Conservation (phyloP, 2,888 invertebrate species). For the Brachypterus glaber region DNA sequence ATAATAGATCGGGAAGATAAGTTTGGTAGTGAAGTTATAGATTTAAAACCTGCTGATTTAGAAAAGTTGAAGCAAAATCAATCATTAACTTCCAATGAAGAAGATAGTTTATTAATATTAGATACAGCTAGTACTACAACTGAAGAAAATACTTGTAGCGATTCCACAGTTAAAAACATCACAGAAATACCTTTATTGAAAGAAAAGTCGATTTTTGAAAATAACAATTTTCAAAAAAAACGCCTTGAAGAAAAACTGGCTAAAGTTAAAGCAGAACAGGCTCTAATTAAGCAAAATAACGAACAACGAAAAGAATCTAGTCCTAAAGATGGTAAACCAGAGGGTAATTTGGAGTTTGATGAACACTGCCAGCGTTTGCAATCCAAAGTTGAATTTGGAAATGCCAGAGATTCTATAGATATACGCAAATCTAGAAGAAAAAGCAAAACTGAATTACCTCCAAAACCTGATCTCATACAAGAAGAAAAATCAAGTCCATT, state of each 20-base stretch:
- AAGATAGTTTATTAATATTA: constrained; percentile 49
- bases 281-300: constrained; percentile 14
- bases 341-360: constrained; percentile 40
- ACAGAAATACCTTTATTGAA: constrained; percentile 28
- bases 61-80: constrained; percentile 31
- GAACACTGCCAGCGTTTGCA: constrained; percentile 58
- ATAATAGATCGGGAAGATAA: constrained; percentile 28
- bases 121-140: constrained; percentile 47
- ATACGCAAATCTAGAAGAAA: constrained; percentile 48
- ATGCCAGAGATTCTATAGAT: constrained; percentile 59
- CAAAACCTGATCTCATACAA: constrained; percentile 35
- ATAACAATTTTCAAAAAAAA: constrained; percentile 26
- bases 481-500: constrained; percentile 38
- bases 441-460: constrained; percentile 34
- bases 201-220: constrained; percentile 15
- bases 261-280: constrained; percentile 22
- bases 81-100: constrained; percentile 42
- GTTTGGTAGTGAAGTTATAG: constrained; percentile 30
- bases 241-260: constrained; percentile 28
- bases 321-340: constrained; percentile 16
- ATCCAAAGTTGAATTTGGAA: constrained; percentile 60
- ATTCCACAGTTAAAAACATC: constrained; percentile 39
- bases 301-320: constrained; percentile 14
- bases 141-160: constrained; percentile 49
- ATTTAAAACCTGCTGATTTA: constrained; percentile 31